Percentiles rank a stretch among this genome's conserved stretches.
phyloP scores from a whole-genome alignment of 2,888 invertebrate species.

The Hirtodrosophila histrioides region DNA sequence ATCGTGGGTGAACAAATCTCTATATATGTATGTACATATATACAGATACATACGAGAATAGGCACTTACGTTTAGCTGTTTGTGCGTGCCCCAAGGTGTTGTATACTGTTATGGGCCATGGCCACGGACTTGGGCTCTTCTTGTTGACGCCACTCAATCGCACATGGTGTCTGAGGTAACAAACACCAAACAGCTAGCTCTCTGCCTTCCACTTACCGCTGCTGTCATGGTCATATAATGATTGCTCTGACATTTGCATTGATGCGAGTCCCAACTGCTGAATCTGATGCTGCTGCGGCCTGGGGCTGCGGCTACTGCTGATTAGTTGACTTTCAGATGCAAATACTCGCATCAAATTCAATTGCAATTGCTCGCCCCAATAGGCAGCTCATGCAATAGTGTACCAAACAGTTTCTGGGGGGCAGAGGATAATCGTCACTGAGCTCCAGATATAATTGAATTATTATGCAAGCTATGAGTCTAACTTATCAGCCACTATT shows the following conservation, averaged over 20 bases:
- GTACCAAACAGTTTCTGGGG: too few species aligned
- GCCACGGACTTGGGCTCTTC: slow-evolving; percentile 28
- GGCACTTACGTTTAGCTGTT: slow-evolving; percentile 2
- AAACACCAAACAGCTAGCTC: not conserved
- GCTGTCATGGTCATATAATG: slow-evolving; percentile 39
- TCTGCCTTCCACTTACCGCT: not conserved
- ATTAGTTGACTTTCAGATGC: slow-evolving; percentile 27
- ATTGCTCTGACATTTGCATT: slow-evolving; percentile 70
- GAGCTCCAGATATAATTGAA: too few species aligned
- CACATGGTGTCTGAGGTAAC: slow-evolving; percentile 41
- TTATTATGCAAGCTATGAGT: too few species aligned
- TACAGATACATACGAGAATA: not conserved
- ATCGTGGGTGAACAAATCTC: slow-evolving; percentile 78
- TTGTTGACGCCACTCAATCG: slow-evolving; percentile 54
- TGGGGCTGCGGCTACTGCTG: slow-evolving; percentile 8
- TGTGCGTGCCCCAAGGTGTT: slow-evolving; percentile 46
- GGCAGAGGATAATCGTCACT: too few species aligned
- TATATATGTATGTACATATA: slow-evolving; percentile 26
- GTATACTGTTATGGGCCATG: slow-evolving; percentile 33
- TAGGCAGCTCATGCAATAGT: not conserved
- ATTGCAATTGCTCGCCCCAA: not conserved
- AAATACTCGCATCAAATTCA: slow-evolving; percentile 30
- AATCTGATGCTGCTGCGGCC: slow-evolving; percentile 10
- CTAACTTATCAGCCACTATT: too few species aligned
- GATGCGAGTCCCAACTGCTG: slow-evolving; percentile 33